Base-by-base conservation (phyloP, 2,888 invertebrate species). In the Mythimna albipuncta region DNA sequence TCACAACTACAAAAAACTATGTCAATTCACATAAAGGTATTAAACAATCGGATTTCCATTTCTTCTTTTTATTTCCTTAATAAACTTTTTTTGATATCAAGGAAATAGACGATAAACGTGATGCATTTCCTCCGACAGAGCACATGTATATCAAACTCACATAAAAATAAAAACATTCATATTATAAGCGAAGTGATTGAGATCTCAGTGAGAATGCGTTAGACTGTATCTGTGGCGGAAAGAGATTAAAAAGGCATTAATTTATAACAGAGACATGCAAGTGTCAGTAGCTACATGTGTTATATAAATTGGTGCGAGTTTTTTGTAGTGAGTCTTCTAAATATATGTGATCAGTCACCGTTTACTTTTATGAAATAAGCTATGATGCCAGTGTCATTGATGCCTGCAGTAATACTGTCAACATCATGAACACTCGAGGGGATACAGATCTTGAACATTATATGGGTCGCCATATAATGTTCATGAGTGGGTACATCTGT, bases 241-340 rank as follows among this genome's bases (percentile, higher is more conserved):
- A 77, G 7, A 71, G 6, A 77, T 79, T 77, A 77, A 71, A 79
- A 77, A 59, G 54, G 1, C 79, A 79, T 81, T 81, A 66, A 63
- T 81, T 75, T 57, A 54, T 66, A 44, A 57, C 55, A 64, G 32
- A 58, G 63, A 63, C 72, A 72, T 59, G 47, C 59, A 38, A 73
- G 50, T 47, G 16, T 58, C 7, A 52, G 21, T 19, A 26, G 19
- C n/a, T 26, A 50, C 47, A 44, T 26, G 21, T 41, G 3, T 41
- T 77, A 21, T 41, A 59, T 54, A 76, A 58, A 78, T 50, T 64
- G 16, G 16, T 35, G 47, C 32, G 11, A 50, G 11, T 11, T 19
- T 47, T 5, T 16, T n/a, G 19, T 19, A 16, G 41, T 41, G 19
- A 57, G 50, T 10, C 38, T 50, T 62, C 21, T 55, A 13, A 19